Evolutionary conservation across 2,888 invertebrate species (phyloP).

Genomic region (Disparrhopalites patrizii): DNA sequence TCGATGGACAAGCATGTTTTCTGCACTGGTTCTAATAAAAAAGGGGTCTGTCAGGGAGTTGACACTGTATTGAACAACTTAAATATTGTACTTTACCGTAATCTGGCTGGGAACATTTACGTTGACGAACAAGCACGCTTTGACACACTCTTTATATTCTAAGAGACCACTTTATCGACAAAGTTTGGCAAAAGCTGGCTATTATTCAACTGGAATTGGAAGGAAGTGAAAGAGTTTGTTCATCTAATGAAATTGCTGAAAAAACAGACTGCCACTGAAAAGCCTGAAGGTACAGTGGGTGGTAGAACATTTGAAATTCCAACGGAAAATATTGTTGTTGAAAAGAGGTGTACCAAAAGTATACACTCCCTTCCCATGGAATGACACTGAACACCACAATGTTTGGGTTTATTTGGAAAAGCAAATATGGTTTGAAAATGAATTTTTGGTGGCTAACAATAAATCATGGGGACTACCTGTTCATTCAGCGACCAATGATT

Average conservation of each 20-base stretch:
- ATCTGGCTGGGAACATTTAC: no score
- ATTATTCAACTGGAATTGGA: no score
- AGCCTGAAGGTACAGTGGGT: neutral
- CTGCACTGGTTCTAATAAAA: no score
- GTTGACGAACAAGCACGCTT: no score
- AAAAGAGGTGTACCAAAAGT: constrained; percentile 34
- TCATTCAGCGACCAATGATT: constrained; percentile 38
- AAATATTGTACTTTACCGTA: no score
- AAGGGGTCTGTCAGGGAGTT: no score
- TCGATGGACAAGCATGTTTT: no score
- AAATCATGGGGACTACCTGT: constrained; percentile 55
- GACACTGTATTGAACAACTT: no score
- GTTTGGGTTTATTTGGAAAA: constrained; percentile 39
- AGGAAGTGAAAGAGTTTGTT: no score
- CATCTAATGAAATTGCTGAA: constrained; percentile 6
- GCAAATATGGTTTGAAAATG: constrained; percentile 46
- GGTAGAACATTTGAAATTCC: constrained; percentile 1
- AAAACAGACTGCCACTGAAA: neutral
- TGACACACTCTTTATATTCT: no score
- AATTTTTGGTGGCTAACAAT: constrained; percentile 54
- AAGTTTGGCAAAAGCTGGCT: no score
- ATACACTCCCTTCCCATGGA: constrained; percentile 30
- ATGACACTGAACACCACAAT: constrained; percentile 36
- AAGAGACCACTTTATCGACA: no score
- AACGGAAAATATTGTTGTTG: neutral